Conservation (phyloP, 1,140 invertebrate genomes). For the Aricia agestis region DNA sequence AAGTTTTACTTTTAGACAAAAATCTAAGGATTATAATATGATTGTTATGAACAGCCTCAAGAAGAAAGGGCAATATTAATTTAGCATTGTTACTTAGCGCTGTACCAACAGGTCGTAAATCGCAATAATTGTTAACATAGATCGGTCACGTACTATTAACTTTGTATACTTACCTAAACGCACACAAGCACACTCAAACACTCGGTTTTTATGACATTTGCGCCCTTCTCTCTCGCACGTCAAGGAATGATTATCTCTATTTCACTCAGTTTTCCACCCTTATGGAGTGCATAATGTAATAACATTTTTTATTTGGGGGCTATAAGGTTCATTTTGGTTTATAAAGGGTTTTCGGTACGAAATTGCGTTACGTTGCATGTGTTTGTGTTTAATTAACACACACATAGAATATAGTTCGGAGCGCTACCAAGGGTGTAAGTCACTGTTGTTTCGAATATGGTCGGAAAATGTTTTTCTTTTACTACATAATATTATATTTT, state of each 20-base stretch:
- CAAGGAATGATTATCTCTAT: background rate
- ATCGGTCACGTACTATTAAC: background rate
- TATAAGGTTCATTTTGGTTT: background rate
- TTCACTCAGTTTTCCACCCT: background rate
- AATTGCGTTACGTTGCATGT: background rate
- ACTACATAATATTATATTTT: too few relatives aligned
- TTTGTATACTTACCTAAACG: constrained; percentile 5
- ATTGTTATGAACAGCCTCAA: too few relatives aligned
- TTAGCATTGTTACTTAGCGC: background rate
- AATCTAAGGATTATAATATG: too few relatives aligned
- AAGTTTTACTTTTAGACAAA: too few relatives aligned
- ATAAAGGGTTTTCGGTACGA: background rate
- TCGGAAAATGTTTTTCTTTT: background rate
- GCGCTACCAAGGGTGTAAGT: background rate
- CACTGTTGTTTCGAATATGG: background rate
- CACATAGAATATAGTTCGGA: background rate
- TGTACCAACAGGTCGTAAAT: background rate
- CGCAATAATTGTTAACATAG: background rate
- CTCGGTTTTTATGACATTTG: background rate
- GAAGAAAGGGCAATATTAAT: background rate
- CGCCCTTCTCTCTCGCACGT: background rate
- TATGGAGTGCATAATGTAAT: background rate
- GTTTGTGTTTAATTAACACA: background rate
- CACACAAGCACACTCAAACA: background rate
- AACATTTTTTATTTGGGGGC: background rate